Percentiles rank a stretch among this genome's conserved stretches.
These are phyloP conservation scores for Drosophila macrothrix DNA, from an alignment of 2,888 invertebrate genomes.

Conservation along the genomic window DNA sequence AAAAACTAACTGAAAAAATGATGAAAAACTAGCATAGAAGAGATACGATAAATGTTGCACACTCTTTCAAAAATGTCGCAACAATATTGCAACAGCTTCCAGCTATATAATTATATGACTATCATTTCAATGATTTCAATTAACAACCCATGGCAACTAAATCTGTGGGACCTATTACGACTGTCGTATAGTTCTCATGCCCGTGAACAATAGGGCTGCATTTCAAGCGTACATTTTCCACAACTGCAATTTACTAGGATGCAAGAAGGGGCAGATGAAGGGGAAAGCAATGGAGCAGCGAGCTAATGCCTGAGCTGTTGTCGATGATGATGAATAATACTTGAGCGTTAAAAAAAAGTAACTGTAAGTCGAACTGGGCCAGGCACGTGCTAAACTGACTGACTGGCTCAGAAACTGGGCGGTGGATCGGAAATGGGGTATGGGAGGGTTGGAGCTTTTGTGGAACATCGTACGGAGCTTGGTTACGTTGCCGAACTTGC, in stretches of 20 bases:
- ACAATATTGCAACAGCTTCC: slow-evolving; percentile 34
- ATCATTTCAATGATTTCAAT: slow-evolving; percentile 68
- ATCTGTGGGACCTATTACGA: slow-evolving; percentile 66
- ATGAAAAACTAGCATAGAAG: neutral
- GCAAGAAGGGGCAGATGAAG: neutral
- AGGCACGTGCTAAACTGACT: slow-evolving; percentile 60
- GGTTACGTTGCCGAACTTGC: slow-evolving; percentile 54
- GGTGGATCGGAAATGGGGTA: neutral
- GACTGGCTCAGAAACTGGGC: neutral
- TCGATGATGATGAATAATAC: slow-evolving; percentile 69
- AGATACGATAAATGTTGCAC: slow-evolving; percentile 6
- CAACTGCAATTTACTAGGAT: slow-evolving; percentile 47
- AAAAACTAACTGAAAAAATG: neutral
- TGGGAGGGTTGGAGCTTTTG: neutral
- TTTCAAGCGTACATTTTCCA: slow-evolving; percentile 64
- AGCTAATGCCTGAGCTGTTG: slow-evolving; percentile 54
- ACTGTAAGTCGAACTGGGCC: slow-evolving; percentile 30
- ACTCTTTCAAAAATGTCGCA: slow-evolving; percentile 31
- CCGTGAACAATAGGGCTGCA: slow-evolving; percentile 60
- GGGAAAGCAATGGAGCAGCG: neutral
- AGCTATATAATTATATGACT: slow-evolving; percentile 63
- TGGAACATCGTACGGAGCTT: slow-evolving; percentile 39
- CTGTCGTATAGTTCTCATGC: slow-evolving; percentile 60
- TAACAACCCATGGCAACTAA: slow-evolving; percentile 55
- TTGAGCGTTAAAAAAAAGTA: slow-evolving; percentile 15